Percentiles rank a stretch among this genome's conserved stretches.
Evolutionary conservation across 2,888 invertebrate genomes (phyloP).

Genomic region (Epinotia ramella): DNA sequence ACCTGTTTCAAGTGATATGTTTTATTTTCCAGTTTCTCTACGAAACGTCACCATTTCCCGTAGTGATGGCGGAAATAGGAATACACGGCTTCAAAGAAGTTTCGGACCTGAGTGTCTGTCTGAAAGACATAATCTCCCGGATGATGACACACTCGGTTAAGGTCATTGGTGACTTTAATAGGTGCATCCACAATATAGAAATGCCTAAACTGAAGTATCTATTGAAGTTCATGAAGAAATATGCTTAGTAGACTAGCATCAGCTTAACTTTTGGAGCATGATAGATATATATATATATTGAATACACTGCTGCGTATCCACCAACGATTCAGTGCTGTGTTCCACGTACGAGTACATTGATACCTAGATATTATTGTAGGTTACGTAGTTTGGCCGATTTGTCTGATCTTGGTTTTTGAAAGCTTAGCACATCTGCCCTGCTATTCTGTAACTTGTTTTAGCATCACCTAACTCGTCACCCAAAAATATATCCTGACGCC

Average conservation of each 20-base stretch:
- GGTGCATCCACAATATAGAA: conserved; percentile 81
- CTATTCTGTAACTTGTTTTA: too few relatives aligned
- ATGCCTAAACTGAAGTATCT: conserved; percentile 81
- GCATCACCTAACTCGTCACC: too few relatives aligned
- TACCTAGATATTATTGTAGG: too few relatives aligned
- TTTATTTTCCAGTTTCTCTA: conserved; percentile 74
- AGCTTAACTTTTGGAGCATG: background rate
- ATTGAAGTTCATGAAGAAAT: conserved; percentile 82
- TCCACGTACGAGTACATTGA: too few relatives aligned
- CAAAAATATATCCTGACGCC: too few relatives aligned
- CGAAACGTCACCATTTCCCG: conserved; percentile 80
- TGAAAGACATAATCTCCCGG: conserved; percentile 79
- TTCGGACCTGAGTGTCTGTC: conserved; percentile 78
- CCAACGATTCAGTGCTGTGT: too few relatives aligned
- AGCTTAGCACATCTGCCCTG: too few relatives aligned
- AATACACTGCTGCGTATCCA: too few relatives aligned
- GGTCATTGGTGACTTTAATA: conserved; percentile 80
- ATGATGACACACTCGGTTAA: conserved; percentile 83
- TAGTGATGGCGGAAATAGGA: conserved; percentile 81
- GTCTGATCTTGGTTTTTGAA: too few relatives aligned
- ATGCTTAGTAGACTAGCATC: conserved; percentile 56
- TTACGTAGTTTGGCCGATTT: too few relatives aligned
- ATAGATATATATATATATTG: background rate
- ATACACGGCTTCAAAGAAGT: conserved; percentile 82
- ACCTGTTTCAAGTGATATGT: background rate